These are phyloP conservation scores for Chaetophractus vellerosus DNA, from an alignment of 2,797 vertebrate genomes.

Conservation along the genomic window DNA sequence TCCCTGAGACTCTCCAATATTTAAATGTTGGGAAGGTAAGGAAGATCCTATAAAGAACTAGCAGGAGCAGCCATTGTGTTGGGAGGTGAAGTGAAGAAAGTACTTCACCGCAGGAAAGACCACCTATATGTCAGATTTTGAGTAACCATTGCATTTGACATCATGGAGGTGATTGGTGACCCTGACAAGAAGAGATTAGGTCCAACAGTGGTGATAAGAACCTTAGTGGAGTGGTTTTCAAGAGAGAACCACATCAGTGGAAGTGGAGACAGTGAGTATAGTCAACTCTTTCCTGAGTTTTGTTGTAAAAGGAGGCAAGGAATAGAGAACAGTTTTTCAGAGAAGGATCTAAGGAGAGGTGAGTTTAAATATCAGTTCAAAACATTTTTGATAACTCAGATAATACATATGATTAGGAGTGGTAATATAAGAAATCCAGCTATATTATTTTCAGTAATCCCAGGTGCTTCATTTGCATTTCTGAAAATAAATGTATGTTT, in stretches of 20 bases:
- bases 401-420: slow-evolving; percentile 1
- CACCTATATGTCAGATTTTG: background rate
- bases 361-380: slow-evolving; percentile 49
- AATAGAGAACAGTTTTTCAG: background rate
- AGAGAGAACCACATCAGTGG: background rate
- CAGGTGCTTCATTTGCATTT: slow-evolving; percentile 85
- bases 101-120: background rate
- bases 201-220: background rate
- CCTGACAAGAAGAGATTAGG: background rate
- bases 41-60: background rate
- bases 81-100: background rate
- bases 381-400: slow-evolving; percentile 30
- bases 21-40: background rate
- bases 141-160: background rate
- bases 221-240: background rate
- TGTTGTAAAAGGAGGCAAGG: background rate
- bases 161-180: background rate
- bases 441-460: slow-evolving; percentile 76
- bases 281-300: background rate
- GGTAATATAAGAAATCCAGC: slow-evolving; percentile 59
- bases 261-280: background rate
- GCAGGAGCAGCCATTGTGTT: background rate
- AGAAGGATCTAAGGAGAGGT: background rate
- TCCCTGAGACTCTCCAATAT: background rate
- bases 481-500: slow-evolving; percentile 82